These are phyloP conservation scores for Sebastes hopkinsi DNA, from an alignment of 2,797 vertebrate species.

Conservation along the genomic window DNA sequence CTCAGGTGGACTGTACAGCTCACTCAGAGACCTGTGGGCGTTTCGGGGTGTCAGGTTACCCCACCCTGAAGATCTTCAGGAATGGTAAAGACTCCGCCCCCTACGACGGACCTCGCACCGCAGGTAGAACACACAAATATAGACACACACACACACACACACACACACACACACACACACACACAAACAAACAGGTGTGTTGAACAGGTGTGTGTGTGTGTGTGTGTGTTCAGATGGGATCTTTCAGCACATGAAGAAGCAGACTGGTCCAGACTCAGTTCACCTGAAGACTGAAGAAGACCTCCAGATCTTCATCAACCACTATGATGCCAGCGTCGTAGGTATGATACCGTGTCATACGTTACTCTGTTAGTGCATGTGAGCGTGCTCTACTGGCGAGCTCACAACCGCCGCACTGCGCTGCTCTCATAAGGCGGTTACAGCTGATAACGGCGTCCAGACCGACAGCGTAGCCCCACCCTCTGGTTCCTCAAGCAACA, in stretches of 20 bases:
- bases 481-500: too few relatives aligned
- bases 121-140: constrained; percentile 37
- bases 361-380: too few relatives aligned
- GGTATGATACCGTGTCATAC: constrained; percentile 57
- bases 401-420: too few relatives aligned
- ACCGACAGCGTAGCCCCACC: too few relatives aligned
- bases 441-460: too few relatives aligned
- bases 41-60: constrained; percentile 80
- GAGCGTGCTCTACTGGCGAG: too few relatives aligned
- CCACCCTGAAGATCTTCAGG: constrained; percentile 83
- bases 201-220: not conserved
- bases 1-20: constrained; percentile 81
- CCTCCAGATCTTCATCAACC: constrained; percentile 71
- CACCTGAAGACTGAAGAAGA: constrained; percentile 65
- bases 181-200: not conserved
- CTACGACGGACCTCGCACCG: constrained; percentile 79
- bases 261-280: constrained; percentile 79
- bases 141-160: not conserved
- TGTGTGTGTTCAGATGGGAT: constrained; percentile 74
- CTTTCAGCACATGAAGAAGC: constrained; percentile 78
- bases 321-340: constrained; percentile 80
- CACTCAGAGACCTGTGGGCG: constrained; percentile 69
- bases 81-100: constrained; percentile 73
- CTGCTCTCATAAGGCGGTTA: too few relatives aligned
- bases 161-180: not conserved